Percentiles rank a stretch among this genome's conserved stretches.
These are phyloP conservation scores for Villa cingulata DNA, from an alignment of 2,888 invertebrate species.

Conservation along the genomic window DNA sequence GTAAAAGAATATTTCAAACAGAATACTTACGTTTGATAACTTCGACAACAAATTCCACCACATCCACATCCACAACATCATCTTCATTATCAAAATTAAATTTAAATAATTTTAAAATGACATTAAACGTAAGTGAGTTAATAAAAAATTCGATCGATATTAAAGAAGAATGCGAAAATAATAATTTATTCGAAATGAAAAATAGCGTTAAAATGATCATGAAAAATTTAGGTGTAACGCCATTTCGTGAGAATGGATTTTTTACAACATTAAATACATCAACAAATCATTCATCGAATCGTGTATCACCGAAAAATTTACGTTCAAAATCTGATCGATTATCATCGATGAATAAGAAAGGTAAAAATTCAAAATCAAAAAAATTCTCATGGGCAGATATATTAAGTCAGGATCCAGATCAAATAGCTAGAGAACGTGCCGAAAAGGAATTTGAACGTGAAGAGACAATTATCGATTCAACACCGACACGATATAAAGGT, in stretches of 20 bases:
- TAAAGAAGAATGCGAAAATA: constrained; percentile 25
- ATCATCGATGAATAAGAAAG: constrained; percentile 4
- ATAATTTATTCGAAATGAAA: constrained; percentile 39
- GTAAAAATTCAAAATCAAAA: constrained; percentile 19
- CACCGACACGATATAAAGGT: constrained; percentile 26
- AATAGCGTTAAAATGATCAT: constrained; percentile 24
- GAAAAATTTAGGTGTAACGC: constrained; percentile 25
- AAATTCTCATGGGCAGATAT: constrained; percentile 36
- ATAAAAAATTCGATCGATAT: constrained; percentile 23
- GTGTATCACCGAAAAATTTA: constrained; percentile 48
- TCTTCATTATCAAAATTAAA: too few species aligned
- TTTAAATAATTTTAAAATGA: constrained; percentile 13
- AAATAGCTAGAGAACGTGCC: constrained; percentile 35
- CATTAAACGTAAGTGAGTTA: constrained; percentile 28
- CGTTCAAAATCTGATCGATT: constrained; percentile 40
- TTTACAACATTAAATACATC: neutral
- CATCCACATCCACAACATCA: too few species aligned
- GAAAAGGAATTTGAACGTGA: constrained; percentile 36
- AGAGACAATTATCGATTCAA: constrained; percentile 19
- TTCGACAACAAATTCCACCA: neutral
- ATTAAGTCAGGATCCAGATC: constrained; percentile 35
- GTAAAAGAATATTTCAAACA: constrained; percentile 50
- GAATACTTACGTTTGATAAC: constrained; percentile 36
- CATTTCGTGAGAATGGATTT: constrained; percentile 30
- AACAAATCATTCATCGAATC: constrained; percentile 16